Conservation (phyloP, 2,888 invertebrate genomes). For the Gryllus longicercus region DNA sequence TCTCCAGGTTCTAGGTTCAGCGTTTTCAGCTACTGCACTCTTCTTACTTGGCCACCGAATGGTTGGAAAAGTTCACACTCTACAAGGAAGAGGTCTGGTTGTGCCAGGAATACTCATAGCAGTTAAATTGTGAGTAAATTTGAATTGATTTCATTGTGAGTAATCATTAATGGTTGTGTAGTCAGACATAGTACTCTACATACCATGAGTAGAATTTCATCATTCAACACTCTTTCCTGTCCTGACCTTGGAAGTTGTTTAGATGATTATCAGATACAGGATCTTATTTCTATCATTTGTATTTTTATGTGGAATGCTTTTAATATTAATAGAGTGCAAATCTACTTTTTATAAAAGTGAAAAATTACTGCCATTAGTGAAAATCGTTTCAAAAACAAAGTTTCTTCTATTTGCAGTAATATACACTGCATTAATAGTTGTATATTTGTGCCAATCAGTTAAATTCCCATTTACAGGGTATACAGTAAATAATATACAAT, state of each 20-base stretch:
- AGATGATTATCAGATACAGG: too few relatives aligned
- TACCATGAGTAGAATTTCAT: neutral
- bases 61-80: slow-evolving; percentile 81
- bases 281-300: slow-evolving; percentile 20
- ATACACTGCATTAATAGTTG: too few relatives aligned
- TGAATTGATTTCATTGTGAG: slow-evolving; percentile 18
- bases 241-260: too few relatives aligned
- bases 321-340: neutral
- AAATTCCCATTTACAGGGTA: too few relatives aligned
- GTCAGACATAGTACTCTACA: neutral
- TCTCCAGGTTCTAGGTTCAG: slow-evolving; percentile 70
- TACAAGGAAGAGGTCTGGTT: slow-evolving; percentile 74
- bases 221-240: neutral
- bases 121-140: slow-evolving; percentile 73
- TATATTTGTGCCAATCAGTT: too few relatives aligned
- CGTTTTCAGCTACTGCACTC: slow-evolving; percentile 87
- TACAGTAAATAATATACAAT: too few relatives aligned
- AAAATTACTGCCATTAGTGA: neutral
- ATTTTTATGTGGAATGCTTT: neutral
- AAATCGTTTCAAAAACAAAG: neutral
- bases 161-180: too few relatives aligned
- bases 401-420: too few relatives aligned
- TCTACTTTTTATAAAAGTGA: neutral
- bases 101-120: slow-evolving; percentile 83
- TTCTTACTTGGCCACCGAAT: slow-evolving; percentile 88